A percentile compares a stretch with the other conserved stretches of the same genome.
phyloP scores from a whole-genome alignment of 2,888 invertebrate species.

The Nomada lathburiana region DNA sequence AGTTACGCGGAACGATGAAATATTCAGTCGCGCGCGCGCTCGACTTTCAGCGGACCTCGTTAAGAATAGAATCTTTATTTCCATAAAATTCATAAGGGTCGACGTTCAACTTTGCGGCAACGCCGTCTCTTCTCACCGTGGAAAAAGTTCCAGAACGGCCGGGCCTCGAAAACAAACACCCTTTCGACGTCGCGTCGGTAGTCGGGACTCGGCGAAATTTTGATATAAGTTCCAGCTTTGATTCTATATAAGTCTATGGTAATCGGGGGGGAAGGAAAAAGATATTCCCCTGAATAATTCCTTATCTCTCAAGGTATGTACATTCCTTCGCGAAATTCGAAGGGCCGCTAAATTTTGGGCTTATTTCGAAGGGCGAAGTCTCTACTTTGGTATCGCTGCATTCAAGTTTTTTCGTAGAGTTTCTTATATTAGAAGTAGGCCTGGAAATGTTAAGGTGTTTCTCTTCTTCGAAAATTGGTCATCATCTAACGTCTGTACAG shows the following conservation, averaged over 20 bases:
- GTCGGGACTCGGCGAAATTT: conserved; percentile 17
- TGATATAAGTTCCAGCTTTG: conserved; percentile 15
- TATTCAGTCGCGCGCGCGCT: conserved; percentile 58
- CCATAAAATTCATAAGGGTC: conserved; percentile 59
- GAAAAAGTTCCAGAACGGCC: conserved; percentile 43
- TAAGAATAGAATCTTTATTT: conserved; percentile 62
- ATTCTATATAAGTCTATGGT: conserved; percentile 27
- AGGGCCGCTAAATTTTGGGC: too few relatives aligned
- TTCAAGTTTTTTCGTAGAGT: too few relatives aligned
- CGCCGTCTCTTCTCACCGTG: background rate
- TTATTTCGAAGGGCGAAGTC: too few relatives aligned
- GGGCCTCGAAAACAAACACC: conserved; percentile 53
- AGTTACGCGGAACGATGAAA: conserved; percentile 56
- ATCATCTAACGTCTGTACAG: too few relatives aligned
- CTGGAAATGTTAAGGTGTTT: too few relatives aligned
- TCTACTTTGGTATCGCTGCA: too few relatives aligned
- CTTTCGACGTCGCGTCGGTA: background rate
- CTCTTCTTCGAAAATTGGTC: too few relatives aligned
- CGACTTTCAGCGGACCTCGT: conserved; percentile 58
- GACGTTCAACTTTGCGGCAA: conserved; percentile 48
- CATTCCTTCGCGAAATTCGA: too few relatives aligned
- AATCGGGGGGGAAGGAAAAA: background rate
- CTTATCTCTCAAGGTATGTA: background rate
- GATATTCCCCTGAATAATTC: background rate
- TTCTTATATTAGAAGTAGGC: too few relatives aligned